Evolutionary conservation across 2,113 vertebrate species (phyloP).

Genomic region (Platycercus adscitus): DNA sequence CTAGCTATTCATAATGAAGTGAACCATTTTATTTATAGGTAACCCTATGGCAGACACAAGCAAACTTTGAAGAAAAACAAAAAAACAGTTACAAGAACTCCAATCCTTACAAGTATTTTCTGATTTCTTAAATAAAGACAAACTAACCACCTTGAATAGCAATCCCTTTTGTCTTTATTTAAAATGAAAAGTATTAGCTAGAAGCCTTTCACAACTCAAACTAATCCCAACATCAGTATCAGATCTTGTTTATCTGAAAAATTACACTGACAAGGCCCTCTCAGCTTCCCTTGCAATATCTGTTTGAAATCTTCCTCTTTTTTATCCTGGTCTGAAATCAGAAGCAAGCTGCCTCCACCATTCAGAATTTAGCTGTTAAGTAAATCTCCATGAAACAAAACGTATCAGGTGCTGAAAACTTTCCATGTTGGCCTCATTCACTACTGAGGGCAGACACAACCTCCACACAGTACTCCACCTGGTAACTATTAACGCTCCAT

Average conservation of each 20-base stretch:
- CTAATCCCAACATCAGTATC: background rate
- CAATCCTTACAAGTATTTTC: background rate
- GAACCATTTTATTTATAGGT: background rate
- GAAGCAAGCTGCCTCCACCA: slow-evolving; percentile 4
- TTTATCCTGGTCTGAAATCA: slow-evolving; percentile 3
- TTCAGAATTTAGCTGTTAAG: slow-evolving; percentile 44
- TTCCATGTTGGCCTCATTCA: background rate
- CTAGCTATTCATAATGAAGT: background rate
- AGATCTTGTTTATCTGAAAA: background rate
- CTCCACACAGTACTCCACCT: background rate
- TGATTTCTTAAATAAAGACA: background rate
- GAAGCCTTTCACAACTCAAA: slow-evolving; percentile 61
- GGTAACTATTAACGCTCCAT: background rate
- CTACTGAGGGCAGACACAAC: background rate
- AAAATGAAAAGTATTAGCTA: slow-evolving; percentile 49
- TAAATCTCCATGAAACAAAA: background rate
- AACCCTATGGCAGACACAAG: background rate
- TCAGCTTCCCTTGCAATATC: background rate
- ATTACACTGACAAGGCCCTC: background rate
- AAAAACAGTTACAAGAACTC: background rate
- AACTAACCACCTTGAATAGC: slow-evolving; percentile 54
- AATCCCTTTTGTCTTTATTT: slow-evolving; percentile 49
- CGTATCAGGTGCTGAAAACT: background rate
- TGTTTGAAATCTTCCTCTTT: slow-evolving; percentile 19
- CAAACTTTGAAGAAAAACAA: background rate